Conservation (phyloP, 2,113 vertebrate genomes). For the Gallinago media region DNA sequence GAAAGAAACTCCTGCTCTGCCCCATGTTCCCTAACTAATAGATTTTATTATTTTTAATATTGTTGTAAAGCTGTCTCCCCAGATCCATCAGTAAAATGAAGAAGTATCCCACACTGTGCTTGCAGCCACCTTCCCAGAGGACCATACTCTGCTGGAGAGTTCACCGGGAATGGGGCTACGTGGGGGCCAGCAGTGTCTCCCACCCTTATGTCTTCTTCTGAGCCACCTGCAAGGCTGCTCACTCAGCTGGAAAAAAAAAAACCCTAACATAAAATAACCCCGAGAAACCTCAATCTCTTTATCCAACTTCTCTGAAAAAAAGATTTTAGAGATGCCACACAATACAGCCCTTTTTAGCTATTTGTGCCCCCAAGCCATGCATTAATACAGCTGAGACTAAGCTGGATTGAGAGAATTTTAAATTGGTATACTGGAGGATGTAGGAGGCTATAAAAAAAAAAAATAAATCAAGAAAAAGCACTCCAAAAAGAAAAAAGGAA, state of each 20-base stretch:
- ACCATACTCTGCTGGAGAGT: not conserved
- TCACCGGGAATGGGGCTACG: not conserved
- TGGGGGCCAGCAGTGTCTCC: not conserved
- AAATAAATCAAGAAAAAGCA: not conserved
- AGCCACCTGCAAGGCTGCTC: not conserved
- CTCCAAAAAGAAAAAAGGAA: not conserved
- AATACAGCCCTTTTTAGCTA: slow-evolving; percentile 22
- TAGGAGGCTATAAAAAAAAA: not conserved
- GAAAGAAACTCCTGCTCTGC: not conserved
- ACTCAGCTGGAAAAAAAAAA: not conserved
- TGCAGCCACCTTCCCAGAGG: not conserved
- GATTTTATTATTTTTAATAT: not conserved
- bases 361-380: not conserved
- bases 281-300: not conserved
- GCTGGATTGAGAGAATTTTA: slow-evolving; percentile 20
- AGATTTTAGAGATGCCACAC: slow-evolving; percentile 15
- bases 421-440: not conserved
- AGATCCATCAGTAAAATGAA: not conserved
- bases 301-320: not conserved
- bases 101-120: not conserved
- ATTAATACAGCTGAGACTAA: slow-evolving; percentile 19
- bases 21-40: not conserved
- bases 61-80: not conserved
- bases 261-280: not conserved
- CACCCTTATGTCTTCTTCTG: not conserved